Evolutionary conservation across 2,888 invertebrate species (phyloP), one percentile per base, ranked within the genome.

Genomic region (Stenotaenia linearis): DNA sequence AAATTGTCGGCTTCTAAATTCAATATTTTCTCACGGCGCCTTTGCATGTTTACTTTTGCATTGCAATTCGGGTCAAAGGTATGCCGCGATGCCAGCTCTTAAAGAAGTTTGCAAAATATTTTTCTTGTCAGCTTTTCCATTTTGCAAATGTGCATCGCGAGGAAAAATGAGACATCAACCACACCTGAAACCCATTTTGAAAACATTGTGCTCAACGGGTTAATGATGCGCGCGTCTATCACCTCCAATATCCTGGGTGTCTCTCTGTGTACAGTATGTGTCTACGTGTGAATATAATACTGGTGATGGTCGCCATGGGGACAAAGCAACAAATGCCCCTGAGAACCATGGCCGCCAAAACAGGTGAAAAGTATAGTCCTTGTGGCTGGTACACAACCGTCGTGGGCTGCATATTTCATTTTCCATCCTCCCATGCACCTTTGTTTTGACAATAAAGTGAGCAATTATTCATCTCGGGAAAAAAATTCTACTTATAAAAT

Each of bases 41-140:
- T 56, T 56, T 56, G 15, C 2, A 56, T 56, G 56, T 56, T 56
- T 56, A 56, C 56, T 56, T 56, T 56, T 5, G n/a, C 15, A 56
- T 56, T 56, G 56, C 56, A 56, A 56, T 56, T 56, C 56, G 56
- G 56, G 56, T 56, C 56, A 56, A 56, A 56, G 56, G n/a, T 56
- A 18, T 56, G 56, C 56, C 56, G 56, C 56, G 23, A 56, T 56
- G n/a, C n/a, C n/a, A n/a, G 56, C 56, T 21, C 3, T 56, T 56
- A 56, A 56, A 56, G 56, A 56, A 56, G n/a, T 56, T 56, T 56
- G 21, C 15, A 56, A 56, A 56, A 56, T 56, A 56, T 56, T 56
- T 56, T 56, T 23, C 56, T 56, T 56, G 56, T 56, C 56, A 56
- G 56, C 56, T 56, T 56, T 18, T 15, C 56, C 23, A 56, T 56